These are phyloP conservation scores for Alloplasta piceator DNA, from an alignment of 2,888 invertebrate genomes.

Conservation along the genomic window DNA sequence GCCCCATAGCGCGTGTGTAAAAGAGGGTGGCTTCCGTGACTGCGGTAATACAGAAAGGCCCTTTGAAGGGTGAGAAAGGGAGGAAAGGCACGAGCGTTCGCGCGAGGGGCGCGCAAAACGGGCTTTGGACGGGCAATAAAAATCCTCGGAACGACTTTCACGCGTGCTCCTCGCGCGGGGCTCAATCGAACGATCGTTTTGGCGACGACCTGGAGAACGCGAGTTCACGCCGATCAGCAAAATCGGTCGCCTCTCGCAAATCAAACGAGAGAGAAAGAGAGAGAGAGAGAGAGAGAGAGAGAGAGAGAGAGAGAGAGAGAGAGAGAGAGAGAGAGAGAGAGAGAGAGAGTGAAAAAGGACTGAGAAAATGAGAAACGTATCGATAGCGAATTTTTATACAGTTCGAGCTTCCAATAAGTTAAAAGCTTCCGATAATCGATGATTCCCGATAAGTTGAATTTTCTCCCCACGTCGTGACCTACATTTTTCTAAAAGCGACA, in stretches of 20 bases:
- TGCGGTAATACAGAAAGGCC: constrained; percentile 25
- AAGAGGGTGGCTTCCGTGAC: constrained; percentile 39
- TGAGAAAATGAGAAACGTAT: constrained; percentile 34
- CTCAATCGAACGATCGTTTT: constrained; percentile 48
- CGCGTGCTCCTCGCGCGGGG: constrained; percentile 50
- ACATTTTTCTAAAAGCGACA: too few relatives aligned
- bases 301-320: background rate
- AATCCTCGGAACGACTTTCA: constrained; percentile 61
- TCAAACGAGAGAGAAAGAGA: too few relatives aligned
- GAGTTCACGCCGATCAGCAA: background rate
- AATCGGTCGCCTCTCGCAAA: background rate
- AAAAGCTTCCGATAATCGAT: too few relatives aligned
- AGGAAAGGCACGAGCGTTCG: background rate
- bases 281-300: background rate
- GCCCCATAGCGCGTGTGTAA: constrained; percentile 3
- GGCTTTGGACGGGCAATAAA: constrained; percentile 51
- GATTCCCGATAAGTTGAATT: too few relatives aligned
- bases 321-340: background rate
- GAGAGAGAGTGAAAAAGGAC: constrained; percentile 12
- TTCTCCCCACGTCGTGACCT: too few relatives aligned
- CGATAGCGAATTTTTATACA: background rate
- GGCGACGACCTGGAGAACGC: constrained; percentile 1
- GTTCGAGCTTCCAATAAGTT: too few relatives aligned
- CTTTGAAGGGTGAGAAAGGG: constrained; percentile 2
- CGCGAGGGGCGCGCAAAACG: background rate